These are phyloP conservation scores for Sitta carolinensis DNA, from an alignment of 2,797 vertebrate genomes.

Conservation along the genomic window DNA sequence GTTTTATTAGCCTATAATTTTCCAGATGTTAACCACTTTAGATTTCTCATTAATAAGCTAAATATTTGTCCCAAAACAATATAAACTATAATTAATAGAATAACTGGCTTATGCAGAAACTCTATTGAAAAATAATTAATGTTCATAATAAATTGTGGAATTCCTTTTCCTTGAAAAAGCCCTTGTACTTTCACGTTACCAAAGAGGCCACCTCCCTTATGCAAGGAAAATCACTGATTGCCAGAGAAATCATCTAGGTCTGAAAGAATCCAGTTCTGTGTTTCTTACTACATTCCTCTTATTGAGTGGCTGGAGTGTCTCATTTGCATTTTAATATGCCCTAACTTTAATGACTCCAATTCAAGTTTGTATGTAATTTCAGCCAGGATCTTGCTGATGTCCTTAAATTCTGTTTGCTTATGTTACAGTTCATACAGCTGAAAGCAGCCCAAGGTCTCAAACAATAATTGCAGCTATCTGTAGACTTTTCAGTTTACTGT, in stretches of 20 bases:
- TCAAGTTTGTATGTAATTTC: neutral
- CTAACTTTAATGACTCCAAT: neutral
- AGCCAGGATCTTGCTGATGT: conserved; percentile 7
- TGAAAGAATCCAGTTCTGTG: neutral
- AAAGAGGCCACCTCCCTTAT: neutral
- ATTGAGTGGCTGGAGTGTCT: neutral
- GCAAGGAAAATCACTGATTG: neutral
- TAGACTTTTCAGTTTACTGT: neutral
- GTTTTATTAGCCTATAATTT: neutral
- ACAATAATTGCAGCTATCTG: neutral
- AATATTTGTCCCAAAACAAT: neutral
- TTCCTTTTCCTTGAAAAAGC: neutral
- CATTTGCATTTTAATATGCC: neutral
- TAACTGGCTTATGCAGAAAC: neutral
- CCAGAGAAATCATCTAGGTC: neutral
- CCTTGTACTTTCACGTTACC: fast-evolving
- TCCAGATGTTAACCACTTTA: neutral
- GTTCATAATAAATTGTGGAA: neutral
- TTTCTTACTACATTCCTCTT: neutral
- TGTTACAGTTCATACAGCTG: neutral
- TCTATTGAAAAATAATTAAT: neutral
- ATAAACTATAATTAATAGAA: neutral
- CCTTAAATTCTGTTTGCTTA: conserved; percentile 9
- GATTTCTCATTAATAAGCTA: neutral
- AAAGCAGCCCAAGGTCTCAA: neutral